Conservation (phyloP, 2,888 invertebrate species). For the Dryococelus australis region DNA sequence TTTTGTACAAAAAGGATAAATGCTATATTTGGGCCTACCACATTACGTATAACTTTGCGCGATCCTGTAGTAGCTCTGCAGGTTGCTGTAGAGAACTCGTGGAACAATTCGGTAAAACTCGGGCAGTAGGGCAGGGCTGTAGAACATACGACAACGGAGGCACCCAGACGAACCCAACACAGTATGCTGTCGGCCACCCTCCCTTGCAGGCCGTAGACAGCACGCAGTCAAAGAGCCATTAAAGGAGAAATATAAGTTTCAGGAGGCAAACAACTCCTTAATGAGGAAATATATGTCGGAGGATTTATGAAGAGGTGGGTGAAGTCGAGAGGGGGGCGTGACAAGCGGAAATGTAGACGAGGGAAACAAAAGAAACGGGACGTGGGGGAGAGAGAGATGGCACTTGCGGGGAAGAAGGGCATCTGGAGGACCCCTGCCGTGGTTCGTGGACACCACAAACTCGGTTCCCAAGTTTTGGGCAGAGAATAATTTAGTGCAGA, state of each 20-base stretch:
- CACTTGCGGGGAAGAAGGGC: neutral
- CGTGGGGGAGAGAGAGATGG: neutral
- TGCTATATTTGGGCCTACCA: too few species aligned
- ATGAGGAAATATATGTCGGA: slow-evolving; percentile 10
- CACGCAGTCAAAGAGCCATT: slow-evolving; percentile 1
- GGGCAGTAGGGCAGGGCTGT: too few species aligned
- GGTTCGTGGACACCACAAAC: too few species aligned
- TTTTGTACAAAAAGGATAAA: too few species aligned
- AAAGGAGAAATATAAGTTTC: slow-evolving; percentile 7
- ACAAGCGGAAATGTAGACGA: slow-evolving; percentile 3
- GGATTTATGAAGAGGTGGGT: neutral
- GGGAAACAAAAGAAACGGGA: slow-evolving; percentile 8
- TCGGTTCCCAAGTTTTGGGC: too few species aligned
- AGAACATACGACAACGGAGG: too few species aligned
- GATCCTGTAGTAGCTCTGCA: too few species aligned
- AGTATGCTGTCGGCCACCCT: neutral
- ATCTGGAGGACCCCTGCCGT: neutral
- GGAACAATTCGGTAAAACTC: too few species aligned
- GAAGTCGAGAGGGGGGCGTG: neutral
- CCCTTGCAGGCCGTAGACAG: neutral
- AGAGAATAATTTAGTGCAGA: too few species aligned
- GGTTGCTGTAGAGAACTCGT: too few species aligned
- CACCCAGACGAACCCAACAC: too few species aligned
- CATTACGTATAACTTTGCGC: too few species aligned
- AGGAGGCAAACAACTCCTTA: slow-evolving; percentile 8